phyloP scores from a whole-genome alignment of 2,113 vertebrate genomes.

The Alces alces region DNA sequence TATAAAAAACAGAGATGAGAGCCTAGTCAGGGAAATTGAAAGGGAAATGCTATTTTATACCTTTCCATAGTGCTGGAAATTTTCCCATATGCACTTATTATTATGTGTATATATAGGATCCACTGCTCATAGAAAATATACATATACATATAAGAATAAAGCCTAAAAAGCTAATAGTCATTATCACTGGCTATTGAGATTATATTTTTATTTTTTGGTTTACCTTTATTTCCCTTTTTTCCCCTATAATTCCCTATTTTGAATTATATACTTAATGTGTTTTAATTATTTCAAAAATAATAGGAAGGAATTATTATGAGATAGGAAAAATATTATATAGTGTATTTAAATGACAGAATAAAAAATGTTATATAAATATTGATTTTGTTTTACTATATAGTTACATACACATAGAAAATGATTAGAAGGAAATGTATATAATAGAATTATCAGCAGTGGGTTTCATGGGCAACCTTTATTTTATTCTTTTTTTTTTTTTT shows the following conservation, averaged over 20 bases:
- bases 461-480: neutral
- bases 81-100: neutral
- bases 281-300: conserved; percentile 23
- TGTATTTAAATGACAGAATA: neutral
- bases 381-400: neutral
- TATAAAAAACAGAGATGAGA: neutral
- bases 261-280: neutral
- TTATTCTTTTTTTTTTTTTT: no score
- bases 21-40: neutral
- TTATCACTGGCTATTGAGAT: neutral
- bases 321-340: neutral
- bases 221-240: neutral
- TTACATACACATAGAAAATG: neutral
- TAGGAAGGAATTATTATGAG: no score
- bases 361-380: neutral
- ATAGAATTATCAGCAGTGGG: neutral
- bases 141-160: neutral
- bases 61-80: neutral
- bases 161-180: neutral
- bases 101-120: neutral
- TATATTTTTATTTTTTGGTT: neutral
- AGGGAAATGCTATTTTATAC: neutral
- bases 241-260: neutral
- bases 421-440: neutral
- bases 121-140: neutral